Evolutionary conservation across 2,797 vertebrate genomes (phyloP).

Genomic region (Amblyraja radiata): DNA sequence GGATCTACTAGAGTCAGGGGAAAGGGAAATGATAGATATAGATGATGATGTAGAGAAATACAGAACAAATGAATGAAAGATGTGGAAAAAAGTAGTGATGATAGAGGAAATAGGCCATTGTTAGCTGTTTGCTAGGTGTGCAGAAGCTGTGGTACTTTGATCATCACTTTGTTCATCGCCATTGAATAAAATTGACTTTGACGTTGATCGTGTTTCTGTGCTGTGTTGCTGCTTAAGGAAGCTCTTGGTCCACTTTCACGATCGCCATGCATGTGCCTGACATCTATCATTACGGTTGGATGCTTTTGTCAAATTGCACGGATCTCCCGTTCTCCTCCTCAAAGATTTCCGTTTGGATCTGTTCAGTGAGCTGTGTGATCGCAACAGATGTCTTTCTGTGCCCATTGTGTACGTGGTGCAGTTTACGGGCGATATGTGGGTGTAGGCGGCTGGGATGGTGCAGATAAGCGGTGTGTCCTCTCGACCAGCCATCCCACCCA

Average conservation of each 20-base stretch:
- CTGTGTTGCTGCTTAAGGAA: background rate
- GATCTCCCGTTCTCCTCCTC: background rate
- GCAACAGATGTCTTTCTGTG: background rate
- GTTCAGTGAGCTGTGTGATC: background rate
- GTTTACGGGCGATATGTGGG: too few relatives aligned
- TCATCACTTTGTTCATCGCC: background rate
- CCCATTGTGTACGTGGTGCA: background rate
- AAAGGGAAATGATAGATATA: too few relatives aligned
- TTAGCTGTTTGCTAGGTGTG: too few relatives aligned
- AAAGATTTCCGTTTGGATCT: background rate
- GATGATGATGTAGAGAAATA: too few relatives aligned
- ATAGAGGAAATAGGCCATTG: too few relatives aligned
- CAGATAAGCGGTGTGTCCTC: background rate
- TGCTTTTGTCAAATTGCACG: background rate
- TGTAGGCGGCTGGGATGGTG: background rate
- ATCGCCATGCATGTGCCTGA: background rate
- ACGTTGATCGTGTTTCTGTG: background rate
- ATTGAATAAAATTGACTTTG: too few relatives aligned
- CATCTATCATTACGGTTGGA: background rate
- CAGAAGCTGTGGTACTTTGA: too few relatives aligned
- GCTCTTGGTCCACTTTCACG: background rate
- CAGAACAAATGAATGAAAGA: too few relatives aligned
- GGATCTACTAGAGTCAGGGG: too few relatives aligned
- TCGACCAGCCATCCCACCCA: background rate
- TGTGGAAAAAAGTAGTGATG: too few relatives aligned